Percentiles rank a stretch among this genome's conserved stretches.
phyloP scores from a whole-genome alignment of 2,113 vertebrate species.

The Caloenas nicobarica region DNA sequence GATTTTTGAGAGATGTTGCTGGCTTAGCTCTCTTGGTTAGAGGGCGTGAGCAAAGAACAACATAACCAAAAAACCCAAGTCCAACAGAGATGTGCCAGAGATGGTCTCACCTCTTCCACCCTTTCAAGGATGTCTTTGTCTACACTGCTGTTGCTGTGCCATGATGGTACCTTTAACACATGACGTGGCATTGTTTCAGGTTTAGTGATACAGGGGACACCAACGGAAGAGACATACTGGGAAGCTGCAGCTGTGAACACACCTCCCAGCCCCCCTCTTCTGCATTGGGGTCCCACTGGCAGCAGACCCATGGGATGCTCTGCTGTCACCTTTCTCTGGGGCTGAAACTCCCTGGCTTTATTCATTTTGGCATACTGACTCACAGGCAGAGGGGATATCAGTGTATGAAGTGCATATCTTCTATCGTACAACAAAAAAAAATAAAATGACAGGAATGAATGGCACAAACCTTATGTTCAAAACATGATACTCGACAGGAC shows the following conservation, averaged over 20 bases:
- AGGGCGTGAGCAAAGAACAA: not conserved
- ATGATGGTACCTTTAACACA: not conserved
- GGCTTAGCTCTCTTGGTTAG: not conserved
- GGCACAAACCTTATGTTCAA: not conserved
- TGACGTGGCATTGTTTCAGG: not conserved
- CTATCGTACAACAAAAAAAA: not conserved
- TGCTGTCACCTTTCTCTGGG: not conserved
- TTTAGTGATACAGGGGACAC: not conserved
- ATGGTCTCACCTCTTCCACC: not conserved
- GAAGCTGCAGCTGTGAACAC: not conserved
- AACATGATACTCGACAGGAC: not conserved
- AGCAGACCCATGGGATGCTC: not conserved
- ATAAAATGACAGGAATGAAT: not conserved
- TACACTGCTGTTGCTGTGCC: accelerated
- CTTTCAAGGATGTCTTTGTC: not conserved
- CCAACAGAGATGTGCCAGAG: not conserved
- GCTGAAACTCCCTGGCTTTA: not conserved
- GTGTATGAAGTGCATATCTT: not conserved
- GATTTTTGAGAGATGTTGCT: not conserved
- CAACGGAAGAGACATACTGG: not conserved
- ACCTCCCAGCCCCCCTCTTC: accelerated
- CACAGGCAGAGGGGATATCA: not conserved
- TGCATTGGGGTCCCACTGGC: not conserved
- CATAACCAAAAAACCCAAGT: not conserved
- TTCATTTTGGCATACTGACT: not conserved